Evolutionary conservation across 2,888 invertebrate species (phyloP), one percentile per base, ranked within the genome.

Genomic region (Acleris holmiana): DNA sequence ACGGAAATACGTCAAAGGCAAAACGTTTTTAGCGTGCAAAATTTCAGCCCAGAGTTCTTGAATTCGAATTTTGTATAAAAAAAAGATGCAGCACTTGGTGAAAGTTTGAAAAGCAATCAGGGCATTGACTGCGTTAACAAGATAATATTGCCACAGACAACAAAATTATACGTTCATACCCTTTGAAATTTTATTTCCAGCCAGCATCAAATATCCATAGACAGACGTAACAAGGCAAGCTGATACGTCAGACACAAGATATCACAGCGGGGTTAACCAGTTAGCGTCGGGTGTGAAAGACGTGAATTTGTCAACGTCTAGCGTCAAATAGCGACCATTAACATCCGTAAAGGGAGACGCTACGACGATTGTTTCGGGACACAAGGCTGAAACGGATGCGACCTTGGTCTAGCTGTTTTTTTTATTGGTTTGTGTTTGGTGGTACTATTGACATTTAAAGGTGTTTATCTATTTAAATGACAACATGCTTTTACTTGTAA

Each of bases 281-380:
- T 65, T 65, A 65, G 79, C 78, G 76, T 67, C 69, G 73, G 73
- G 75, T 74, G 79, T 77, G 81, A 75, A 77, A 76, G 81, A 82
- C 80, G 78, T 68, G 76, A 82, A 86, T 89, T 87, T 87, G 86
- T 89, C 89, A 89, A 83, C 73, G 89, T 89, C 89, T 79, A 71
- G 77, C 81, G 80, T 88, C 89, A 87, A 89, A 89, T 89, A 84
- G 89, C 85, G 71, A 74, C 83, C 84, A 89, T 89, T 89, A 89
- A 88, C 88, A 87, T 88, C 81, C 79, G 78, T 73, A 70, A 73
- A 76, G 76, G 80, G 83, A 80, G 82, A 77, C 44, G 74, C 73
- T 76, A 79, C 82, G 85, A 86, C 86, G 82, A 85, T 85, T 86
- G 80, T 69, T 23, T 44, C 4, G 66, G 1, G 59, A 65, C 65